Evolutionary conservation across 2,113 vertebrate genomes (phyloP).

Genomic region (human): DNA sequence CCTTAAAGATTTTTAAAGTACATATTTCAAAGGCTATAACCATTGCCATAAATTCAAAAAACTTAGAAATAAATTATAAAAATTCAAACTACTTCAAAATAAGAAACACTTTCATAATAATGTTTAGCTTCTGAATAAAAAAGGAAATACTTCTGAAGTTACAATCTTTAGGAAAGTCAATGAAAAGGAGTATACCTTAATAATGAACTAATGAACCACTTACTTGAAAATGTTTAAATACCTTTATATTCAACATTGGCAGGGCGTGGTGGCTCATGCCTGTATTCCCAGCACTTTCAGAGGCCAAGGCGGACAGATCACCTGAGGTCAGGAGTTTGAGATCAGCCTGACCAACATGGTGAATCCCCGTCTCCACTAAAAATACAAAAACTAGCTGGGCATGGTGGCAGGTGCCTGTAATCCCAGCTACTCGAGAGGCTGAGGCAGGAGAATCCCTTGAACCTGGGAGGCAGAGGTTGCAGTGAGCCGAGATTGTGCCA

Average conservation of each 20-base stretch:
- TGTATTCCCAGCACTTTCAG: too few relatives aligned
- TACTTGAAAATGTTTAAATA: background rate
- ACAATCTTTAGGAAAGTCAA: background rate
- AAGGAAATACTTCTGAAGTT: background rate
- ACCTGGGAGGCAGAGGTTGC: too few relatives aligned
- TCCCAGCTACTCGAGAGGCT: too few relatives aligned
- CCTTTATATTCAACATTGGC: background rate
- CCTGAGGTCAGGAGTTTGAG: too few relatives aligned
- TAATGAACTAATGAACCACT: background rate
- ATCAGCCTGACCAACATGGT: too few relatives aligned
- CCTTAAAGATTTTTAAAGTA: background rate
- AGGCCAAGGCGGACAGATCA: too few relatives aligned
- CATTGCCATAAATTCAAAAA: constrained; percentile 4
- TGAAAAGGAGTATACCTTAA: background rate
- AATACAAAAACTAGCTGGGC: too few relatives aligned
- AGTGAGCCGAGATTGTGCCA: too few relatives aligned
- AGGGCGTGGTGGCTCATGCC: too few relatives aligned
- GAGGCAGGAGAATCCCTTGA: too few relatives aligned
- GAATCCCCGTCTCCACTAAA: too few relatives aligned
- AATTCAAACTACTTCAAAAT: background rate
- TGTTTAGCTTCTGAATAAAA: background rate
- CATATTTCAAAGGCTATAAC: background rate
- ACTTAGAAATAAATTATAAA: background rate
- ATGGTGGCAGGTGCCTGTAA: too few relatives aligned
- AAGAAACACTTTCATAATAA: background rate